phyloP scores from a whole-genome alignment of 2,888 invertebrate genomes.

The Thymelicus acteon region DNA sequence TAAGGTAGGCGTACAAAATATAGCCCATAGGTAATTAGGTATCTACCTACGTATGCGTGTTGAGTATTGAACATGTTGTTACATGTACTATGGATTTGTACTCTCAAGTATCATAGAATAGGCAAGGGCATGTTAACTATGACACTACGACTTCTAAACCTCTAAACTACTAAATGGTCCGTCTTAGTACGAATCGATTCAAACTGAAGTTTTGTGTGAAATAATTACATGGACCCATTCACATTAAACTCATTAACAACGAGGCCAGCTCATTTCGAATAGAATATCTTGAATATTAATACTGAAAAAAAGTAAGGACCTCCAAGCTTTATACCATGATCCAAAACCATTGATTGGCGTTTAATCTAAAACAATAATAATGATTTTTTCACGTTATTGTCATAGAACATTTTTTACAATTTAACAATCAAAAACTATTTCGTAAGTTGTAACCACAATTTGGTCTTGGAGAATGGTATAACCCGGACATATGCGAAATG shows the following conservation, averaged over 20 bases:
- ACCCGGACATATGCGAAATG: conserved; percentile 56
- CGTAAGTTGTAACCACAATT: conserved; percentile 49
- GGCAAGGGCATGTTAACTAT: conserved; percentile 52
- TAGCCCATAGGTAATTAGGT: conserved; percentile 23
- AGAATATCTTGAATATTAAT: conserved; percentile 50
- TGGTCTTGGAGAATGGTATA: conserved; percentile 72
- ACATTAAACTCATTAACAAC: conserved; percentile 53
- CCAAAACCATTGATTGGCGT: conserved; percentile 59
- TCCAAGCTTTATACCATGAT: conserved; percentile 59
- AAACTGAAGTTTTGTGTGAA: conserved; percentile 48
- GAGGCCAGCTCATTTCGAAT: conserved; percentile 63
- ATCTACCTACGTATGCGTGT: conserved; percentile 41
- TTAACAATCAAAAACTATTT: conserved; percentile 44
- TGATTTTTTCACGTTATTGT: conserved; percentile 54
- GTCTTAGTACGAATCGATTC: conserved; percentile 61
- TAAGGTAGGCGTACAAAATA: conserved; percentile 20
- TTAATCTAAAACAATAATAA: conserved; percentile 46
- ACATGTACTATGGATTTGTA: conserved; percentile 63
- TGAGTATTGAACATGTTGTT: conserved; percentile 53
- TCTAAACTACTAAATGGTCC: conserved; percentile 75
- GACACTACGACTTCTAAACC: conserved; percentile 59
- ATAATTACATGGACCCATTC: conserved; percentile 50
- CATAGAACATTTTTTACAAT: conserved; percentile 54
- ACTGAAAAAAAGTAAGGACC: conserved; percentile 51
- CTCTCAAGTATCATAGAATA: conserved; percentile 63